A percentile compares a stretch with the other conserved stretches of the same genome.
phyloP scores from a whole-genome alignment of 2,113 vertebrate species.

The Oostethus manadensis region DNA sequence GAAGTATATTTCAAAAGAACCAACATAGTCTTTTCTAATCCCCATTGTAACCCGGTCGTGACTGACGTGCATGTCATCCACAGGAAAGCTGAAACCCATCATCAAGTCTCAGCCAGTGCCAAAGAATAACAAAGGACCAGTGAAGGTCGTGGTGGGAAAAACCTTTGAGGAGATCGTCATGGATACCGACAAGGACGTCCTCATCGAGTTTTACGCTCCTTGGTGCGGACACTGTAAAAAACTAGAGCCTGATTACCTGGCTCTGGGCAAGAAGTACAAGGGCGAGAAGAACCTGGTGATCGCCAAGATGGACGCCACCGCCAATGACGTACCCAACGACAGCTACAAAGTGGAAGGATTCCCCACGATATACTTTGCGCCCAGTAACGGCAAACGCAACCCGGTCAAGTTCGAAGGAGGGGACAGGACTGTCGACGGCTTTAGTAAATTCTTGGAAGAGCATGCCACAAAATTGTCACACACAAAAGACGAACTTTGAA shows the following conservation, averaged over 20 bases:
- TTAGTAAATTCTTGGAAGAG: slow-evolving; percentile 89
- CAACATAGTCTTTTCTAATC: too few relatives aligned
- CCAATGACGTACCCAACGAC: slow-evolving; percentile 81
- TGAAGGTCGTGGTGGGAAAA: slow-evolving; percentile 92
- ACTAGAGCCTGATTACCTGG: slow-evolving; percentile 82
- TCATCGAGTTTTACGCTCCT: slow-evolving; percentile 93
- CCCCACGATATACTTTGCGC: slow-evolving; percentile 93
- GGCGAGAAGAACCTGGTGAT: slow-evolving; percentile 85
- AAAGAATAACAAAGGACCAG: slow-evolving; percentile 92
- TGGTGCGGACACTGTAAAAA: slow-evolving; percentile 99
- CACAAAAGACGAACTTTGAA: slow-evolving; percentile 85
- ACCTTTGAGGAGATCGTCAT: slow-evolving; percentile 89
- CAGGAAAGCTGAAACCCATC: slow-evolving; percentile 89
- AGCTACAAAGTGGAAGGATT: slow-evolving; percentile 89
- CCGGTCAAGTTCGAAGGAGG: slow-evolving; percentile 86
- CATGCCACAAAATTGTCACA: slow-evolving; percentile 78
- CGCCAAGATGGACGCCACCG: slow-evolving; percentile 94
- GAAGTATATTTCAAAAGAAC: too few relatives aligned
- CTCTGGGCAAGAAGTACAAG: slow-evolving; percentile 91
- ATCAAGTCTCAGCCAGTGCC: slow-evolving; percentile 90
- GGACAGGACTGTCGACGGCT: slow-evolving; percentile 82
- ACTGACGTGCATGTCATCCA: not conserved
- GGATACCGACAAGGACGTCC: slow-evolving; percentile 87
- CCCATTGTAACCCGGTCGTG: too few relatives aligned
- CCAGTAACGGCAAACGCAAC: slow-evolving; percentile 80